Evolutionary conservation across 1,140 invertebrate genomes (phyloP).

Genomic region (Caenorhabditis latens): DNA sequence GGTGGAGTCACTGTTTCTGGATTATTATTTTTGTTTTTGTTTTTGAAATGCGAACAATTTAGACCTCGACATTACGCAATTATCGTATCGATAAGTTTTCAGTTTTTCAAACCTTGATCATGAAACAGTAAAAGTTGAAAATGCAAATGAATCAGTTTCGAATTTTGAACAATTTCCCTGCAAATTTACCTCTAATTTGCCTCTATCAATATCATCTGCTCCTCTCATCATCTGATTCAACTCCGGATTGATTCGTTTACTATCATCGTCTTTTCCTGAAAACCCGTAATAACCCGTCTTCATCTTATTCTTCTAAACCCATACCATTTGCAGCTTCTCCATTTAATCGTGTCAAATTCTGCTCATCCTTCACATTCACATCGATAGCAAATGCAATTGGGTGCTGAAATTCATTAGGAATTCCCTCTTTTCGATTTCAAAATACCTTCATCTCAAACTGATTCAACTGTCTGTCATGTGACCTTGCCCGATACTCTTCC

Average conservation of each 20-base stretch:
- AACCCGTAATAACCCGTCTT: not conserved
- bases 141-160: no score
- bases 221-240: constrained; percentile 46
- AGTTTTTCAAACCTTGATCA: no score
- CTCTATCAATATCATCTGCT: constrained; percentile 30
- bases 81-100: no score
- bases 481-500: constrained; percentile 10
- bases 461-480: not conserved
- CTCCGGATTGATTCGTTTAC: constrained; percentile 32
- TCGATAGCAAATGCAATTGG: constrained; percentile 8
- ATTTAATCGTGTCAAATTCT: constrained; percentile 7
- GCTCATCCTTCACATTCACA: constrained; percentile 15
- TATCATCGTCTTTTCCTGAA: constrained; percentile 27
- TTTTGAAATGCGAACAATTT: no score
- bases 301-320: not conserved
- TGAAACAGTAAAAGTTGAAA: no score
- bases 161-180: not conserved
- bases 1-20: no score
- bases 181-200: constrained; percentile 11
- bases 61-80: no score
- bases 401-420: not conserved
- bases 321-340: constrained; percentile 29
- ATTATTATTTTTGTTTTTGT: not conserved
- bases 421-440: no score
- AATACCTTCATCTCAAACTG: constrained; percentile 46